Conservation (phyloP, 37 sponge, comb jelly and placozoan species). For the Mnemiopsis leidyi region DNA sequence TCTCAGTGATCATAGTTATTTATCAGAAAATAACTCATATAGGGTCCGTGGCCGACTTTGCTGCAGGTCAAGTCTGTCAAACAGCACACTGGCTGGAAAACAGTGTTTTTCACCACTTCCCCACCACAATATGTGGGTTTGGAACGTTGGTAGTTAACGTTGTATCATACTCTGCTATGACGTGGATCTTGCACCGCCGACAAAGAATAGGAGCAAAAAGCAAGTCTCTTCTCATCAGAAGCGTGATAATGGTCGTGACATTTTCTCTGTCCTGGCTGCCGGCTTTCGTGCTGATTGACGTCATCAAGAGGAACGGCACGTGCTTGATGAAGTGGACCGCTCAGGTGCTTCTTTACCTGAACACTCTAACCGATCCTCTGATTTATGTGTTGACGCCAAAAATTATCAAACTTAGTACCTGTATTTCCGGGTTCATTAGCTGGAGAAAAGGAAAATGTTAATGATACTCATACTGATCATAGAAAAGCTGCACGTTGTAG, state of each 20-base stretch:
- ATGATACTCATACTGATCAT: too few species aligned
- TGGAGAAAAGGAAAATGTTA: too few species aligned
- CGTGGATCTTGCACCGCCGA: background rate
- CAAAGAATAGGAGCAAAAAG: background rate
- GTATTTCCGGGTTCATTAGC: too few species aligned
- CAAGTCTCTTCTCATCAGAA: background rate
- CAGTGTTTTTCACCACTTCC: background rate
- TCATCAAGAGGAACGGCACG: background rate
- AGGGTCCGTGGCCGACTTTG: background rate
- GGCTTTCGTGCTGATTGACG: background rate
- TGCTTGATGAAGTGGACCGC: background rate
- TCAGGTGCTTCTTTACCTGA: background rate
- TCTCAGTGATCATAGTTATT: background rate
- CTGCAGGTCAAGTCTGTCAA: background rate
- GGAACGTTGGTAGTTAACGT: background rate
- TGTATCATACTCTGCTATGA: background rate
- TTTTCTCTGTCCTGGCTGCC: background rate
- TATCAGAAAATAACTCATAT: background rate
- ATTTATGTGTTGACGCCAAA: background rate
- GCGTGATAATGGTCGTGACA: background rate
- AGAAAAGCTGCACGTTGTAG: too few species aligned
- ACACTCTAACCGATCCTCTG: background rate
- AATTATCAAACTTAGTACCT: background rate
- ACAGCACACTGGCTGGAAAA: background rate
- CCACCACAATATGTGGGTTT: background rate